A percentile compares a stretch with the other conserved stretches of the same genome.
Conservation (phyloP, 1,140 invertebrate species). For the Copidosoma floridanum region DNA sequence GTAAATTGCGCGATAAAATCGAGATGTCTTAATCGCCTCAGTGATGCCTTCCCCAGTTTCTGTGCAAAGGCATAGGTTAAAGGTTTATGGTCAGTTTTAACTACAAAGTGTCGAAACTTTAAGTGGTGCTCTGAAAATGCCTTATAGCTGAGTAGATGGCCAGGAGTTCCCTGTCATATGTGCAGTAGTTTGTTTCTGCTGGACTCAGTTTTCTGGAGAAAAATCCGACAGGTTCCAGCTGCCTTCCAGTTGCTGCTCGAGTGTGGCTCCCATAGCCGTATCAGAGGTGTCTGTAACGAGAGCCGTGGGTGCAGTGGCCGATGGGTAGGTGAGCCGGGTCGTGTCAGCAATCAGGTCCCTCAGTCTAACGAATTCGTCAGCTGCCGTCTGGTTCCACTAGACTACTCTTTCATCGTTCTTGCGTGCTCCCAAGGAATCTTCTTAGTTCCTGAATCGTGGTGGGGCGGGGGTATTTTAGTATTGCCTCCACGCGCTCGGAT, state of each 20-base stretch:
- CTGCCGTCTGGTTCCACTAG: too few relatives aligned
- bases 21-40: conserved; percentile 5
- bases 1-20: conserved; percentile 1
- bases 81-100: too few relatives aligned
- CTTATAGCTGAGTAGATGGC: conserved; percentile 36
- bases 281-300: conserved; percentile 9
- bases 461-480: conserved; percentile 14
- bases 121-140: conserved; percentile 35
- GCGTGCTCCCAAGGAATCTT: conserved; percentile 31
- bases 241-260: conserved; percentile 22
- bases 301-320: neutral
- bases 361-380: neutral
- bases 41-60: too few relatives aligned
- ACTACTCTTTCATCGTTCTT: too few relatives aligned
- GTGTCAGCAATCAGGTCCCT: neutral
- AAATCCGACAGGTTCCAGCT: too few relatives aligned
- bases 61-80: too few relatives aligned
- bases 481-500: neutral
- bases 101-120: conserved; percentile 28
- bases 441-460: conserved; percentile 13
- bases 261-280: conserved; percentile 14
- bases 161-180: too few relatives aligned
- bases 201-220: conserved; percentile 19
- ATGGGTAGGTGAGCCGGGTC: neutral
- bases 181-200: conserved; percentile 35